A percentile compares a stretch with the other conserved stretches of the same genome.
Conservation (phyloP, 2,113 vertebrate species). For the Helogale parvula region DNA sequence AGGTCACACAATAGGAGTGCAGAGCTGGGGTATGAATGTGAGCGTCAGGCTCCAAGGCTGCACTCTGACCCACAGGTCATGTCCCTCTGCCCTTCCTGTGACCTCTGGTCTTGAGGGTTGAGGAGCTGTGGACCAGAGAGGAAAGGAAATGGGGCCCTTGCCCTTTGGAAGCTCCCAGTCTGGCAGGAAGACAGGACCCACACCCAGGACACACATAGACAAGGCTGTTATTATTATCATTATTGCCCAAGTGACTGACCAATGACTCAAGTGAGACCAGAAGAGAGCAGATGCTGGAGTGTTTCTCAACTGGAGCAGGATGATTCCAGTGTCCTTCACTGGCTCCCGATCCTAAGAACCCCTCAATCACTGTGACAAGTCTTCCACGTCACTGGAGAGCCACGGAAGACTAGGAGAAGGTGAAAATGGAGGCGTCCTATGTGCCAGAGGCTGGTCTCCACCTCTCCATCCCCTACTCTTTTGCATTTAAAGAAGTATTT, state of each 20-base stretch:
- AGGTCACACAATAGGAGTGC: background rate
- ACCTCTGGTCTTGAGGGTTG: background rate
- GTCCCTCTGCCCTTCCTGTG: background rate
- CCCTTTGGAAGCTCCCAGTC: background rate
- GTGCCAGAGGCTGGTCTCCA: background rate
- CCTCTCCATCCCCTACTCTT: background rate
- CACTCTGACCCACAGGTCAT: too few relatives aligned
- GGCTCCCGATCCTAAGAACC: background rate
- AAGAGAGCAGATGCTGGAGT: background rate
- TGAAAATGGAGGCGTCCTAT: background rate
- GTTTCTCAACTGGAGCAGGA: background rate
- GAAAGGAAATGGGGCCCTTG: background rate
- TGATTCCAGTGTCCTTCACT: background rate
- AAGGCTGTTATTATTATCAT: background rate
- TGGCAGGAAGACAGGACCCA: background rate
- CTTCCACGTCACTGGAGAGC: background rate
- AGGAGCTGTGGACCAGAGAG: background rate
- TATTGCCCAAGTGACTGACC: background rate
- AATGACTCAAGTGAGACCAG: slow-evolving; percentile 14
- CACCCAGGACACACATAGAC: background rate
- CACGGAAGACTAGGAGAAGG: background rate
- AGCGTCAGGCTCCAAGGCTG: background rate
- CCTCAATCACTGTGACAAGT: background rate
- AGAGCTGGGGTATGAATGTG: background rate
- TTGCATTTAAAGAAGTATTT: background rate